Conservation (phyloP, 2,797 vertebrate genomes). For the Sebastes elongatus region DNA sequence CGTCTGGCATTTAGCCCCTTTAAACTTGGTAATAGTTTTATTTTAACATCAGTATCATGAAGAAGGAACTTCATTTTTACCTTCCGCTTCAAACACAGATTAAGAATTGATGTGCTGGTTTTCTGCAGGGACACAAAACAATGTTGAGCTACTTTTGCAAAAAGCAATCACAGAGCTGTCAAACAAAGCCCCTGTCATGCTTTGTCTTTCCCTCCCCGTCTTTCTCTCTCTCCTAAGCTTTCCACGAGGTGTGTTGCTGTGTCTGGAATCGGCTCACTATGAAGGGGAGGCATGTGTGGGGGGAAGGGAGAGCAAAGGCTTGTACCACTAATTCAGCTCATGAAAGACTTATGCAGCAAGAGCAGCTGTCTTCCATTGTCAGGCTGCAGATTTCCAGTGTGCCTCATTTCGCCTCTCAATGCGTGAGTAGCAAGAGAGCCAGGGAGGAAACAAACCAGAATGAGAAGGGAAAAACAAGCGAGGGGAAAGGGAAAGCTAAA, state of each 20-base stretch:
- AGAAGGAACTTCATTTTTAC: background rate
- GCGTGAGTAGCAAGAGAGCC: slow-evolving; percentile 73
- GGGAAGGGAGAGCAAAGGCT: slow-evolving; percentile 74
- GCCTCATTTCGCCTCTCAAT: slow-evolving; percentile 83
- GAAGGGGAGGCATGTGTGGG: slow-evolving; percentile 57
- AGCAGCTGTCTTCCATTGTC: slow-evolving; percentile 89
- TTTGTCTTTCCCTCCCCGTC: slow-evolving; percentile 62
- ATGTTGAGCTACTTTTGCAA: slow-evolving; percentile 41
- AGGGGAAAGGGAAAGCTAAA: slow-evolving; percentile 39
- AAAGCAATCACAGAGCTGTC: slow-evolving; percentile 70
- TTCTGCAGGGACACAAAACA: slow-evolving; percentile 42
- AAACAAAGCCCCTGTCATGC: slow-evolving; percentile 78
- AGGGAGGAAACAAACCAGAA: slow-evolving; percentile 65
- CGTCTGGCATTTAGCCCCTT: background rate
- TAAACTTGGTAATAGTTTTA: background rate
- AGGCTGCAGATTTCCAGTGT: slow-evolving; percentile 83
- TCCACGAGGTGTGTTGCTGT: slow-evolving; percentile 72
- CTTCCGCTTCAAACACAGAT: slow-evolving; percentile 10
- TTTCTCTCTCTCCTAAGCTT: slow-evolving; percentile 49
- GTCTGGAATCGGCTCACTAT: slow-evolving; percentile 69
- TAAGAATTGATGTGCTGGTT: slow-evolving; percentile 27
- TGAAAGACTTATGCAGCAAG: slow-evolving; percentile 83
- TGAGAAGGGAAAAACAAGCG: slow-evolving; percentile 13
- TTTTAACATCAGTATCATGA: slow-evolving; percentile 5
- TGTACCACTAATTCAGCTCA: slow-evolving; percentile 85